Conservation (phyloP, 2,888 invertebrate genomes). For the Hydrotaea cyrtoneurina region DNA sequence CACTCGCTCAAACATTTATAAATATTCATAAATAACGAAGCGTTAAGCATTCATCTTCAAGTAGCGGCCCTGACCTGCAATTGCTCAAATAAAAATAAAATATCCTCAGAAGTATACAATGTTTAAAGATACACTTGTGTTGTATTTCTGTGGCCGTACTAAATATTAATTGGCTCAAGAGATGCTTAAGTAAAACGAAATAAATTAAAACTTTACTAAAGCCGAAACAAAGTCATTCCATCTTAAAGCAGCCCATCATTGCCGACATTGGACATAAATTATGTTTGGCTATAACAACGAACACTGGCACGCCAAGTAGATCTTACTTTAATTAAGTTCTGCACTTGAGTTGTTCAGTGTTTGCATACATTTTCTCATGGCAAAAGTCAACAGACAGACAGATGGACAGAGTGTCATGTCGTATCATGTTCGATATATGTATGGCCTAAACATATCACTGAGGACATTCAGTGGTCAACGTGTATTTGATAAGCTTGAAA, state of each 20-base stretch:
- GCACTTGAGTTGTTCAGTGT: not conserved
- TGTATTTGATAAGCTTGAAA: no score
- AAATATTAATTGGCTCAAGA: not conserved
- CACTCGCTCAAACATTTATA: not conserved
- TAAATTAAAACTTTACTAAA: not conserved
- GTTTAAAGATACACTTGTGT: not conserved
- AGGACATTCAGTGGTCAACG: no score
- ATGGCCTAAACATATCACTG: no score
- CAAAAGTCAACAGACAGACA: slow-evolving; percentile 9
- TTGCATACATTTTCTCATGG: not conserved
- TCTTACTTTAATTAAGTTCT: not conserved
- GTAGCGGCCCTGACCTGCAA: not conserved
- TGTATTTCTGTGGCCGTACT: not conserved
- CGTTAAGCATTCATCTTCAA: not conserved
- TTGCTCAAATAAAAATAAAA: not conserved
- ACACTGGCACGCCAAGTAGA: not conserved
- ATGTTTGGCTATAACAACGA: not conserved
- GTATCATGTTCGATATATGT: not conserved
- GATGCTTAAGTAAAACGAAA: not conserved
- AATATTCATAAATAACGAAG: slow-evolving; percentile 6
- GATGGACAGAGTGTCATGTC: not conserved
- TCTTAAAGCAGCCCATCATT: not conserved
- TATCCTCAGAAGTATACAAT: not conserved
- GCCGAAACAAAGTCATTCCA: not conserved
- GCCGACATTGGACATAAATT: no score